A percentile compares a stretch with the other conserved stretches of the same genome.
Conservation (phyloP, 2,888 invertebrate species). For the Ferrisia virgata region DNA sequence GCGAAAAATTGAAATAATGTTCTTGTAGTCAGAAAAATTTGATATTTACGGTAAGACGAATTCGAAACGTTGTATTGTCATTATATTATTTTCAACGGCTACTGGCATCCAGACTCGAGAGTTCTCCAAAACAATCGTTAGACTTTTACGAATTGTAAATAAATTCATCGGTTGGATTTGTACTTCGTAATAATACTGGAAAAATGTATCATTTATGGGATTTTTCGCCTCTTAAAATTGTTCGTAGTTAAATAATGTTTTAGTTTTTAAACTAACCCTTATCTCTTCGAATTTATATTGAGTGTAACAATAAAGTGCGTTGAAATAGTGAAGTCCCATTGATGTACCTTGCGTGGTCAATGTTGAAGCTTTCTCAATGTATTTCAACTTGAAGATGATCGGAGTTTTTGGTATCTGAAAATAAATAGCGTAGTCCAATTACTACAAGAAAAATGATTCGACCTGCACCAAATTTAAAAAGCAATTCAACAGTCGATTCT, state of each 20-base stretch:
- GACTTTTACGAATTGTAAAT: background rate
- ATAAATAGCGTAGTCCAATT: too few species aligned
- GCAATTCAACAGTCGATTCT: too few species aligned
- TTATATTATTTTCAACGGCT: background rate
- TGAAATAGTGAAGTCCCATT: background rate
- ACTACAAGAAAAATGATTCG: too few species aligned
- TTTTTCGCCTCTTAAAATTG: too few species aligned
- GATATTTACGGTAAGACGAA: background rate
- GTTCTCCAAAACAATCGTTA: background rate
- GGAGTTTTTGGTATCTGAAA: background rate
- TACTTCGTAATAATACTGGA: background rate
- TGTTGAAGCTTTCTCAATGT: background rate
- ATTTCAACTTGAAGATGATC: background rate
- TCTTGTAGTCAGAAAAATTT: background rate
- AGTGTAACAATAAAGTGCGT: background rate
- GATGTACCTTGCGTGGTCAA: background rate
- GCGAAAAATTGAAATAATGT: too few species aligned
- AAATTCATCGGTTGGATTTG: background rate
- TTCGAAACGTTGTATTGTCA: background rate
- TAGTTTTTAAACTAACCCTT: background rate
- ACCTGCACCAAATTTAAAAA: too few species aligned
- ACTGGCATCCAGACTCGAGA: background rate
- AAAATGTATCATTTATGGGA: background rate
- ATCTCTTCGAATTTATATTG: background rate
- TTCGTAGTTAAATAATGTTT: too few species aligned